Base-by-base conservation (phyloP, 1,140 invertebrate species). In the Temnothorax curvispinosus region DNA sequence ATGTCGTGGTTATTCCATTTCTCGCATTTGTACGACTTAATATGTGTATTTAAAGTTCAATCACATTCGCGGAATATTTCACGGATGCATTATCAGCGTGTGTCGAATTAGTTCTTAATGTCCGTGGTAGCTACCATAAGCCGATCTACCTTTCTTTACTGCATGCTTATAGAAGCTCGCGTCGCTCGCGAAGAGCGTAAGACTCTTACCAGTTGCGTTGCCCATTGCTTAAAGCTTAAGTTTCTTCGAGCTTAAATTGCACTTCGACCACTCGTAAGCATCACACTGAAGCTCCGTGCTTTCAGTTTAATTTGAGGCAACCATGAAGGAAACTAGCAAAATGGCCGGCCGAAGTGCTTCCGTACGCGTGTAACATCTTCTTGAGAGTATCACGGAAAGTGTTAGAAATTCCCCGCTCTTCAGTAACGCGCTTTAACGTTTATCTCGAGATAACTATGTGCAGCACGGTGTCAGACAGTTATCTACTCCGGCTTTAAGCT, bases 161-260 rank as follows among this genome's bases (percentile, higher is more conserved):
- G 44, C 47, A 74, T 60, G 69, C 69, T 75, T 74, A 62, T 74
- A 62, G n/a, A 50, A 27, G 27, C 27, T 27, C 27, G 27, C 27
- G 27, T 27, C 27, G 71, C 27, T 50, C 13, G 18, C 71, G 74
- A 65, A 85, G 74, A 85, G 35, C 82, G 47, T 85, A 85, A 86
- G 75, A 47, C 85, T 86, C 85, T 86, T 86, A 86, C 64, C 52
- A 69, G 75, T 86, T 86, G 76, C 75, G 75, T 85, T 65, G 60
- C 82, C 47, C 56, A 47, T 78, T 65, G 60, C 74, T 85, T 65
- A 69, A 78, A 81, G 62, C 78, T 86, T 71, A 86, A 81, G 76
- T 78, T 72, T 27, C 85, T 69, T 75, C 35, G 44, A 81, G 85
- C 74, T 86, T 81, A 86, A 86, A 86, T 86, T 80, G 85, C 75